A percentile compares a stretch with the other conserved stretches of the same genome.
Conservation (phyloP, 2,113 vertebrate genomes). For the Mionectes macconnelli region DNA sequence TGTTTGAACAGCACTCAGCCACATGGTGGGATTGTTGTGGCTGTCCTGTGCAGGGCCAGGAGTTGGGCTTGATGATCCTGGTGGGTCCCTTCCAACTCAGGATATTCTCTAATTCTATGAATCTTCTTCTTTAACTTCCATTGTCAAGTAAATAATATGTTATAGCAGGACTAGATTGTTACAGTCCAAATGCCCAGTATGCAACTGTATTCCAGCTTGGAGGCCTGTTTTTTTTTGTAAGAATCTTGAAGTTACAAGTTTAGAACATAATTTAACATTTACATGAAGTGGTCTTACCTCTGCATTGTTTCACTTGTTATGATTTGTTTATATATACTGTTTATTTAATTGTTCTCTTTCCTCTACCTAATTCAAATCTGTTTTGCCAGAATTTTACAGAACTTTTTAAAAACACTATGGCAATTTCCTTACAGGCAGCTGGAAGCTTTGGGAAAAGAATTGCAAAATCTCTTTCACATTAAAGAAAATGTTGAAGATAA, state of each 20-base stretch:
- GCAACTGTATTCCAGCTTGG: neutral
- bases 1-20: neutral
- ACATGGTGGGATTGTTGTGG: neutral
- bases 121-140: neutral
- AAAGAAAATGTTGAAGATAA: slow-evolving; percentile 98
- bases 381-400: neutral
- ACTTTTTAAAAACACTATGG: neutral
- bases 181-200: neutral
- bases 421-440: slow-evolving; percentile 83
- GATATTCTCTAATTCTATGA: neutral
- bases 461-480: slow-evolving; percentile 92
- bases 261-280: neutral
- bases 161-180: neutral
- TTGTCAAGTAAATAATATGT: neutral
- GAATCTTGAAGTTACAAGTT: neutral
- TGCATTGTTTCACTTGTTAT: neutral
- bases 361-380: neutral
- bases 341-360: neutral
- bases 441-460: slow-evolving; percentile 93
- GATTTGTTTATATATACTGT: neutral
- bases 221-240: neutral
- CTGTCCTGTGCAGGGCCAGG: neutral
- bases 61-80: neutral
- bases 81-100: neutral
- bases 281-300: neutral